These are phyloP conservation scores for Cybosia mesomella DNA, from an alignment of 2,888 invertebrate species.

Conservation along the genomic window DNA sequence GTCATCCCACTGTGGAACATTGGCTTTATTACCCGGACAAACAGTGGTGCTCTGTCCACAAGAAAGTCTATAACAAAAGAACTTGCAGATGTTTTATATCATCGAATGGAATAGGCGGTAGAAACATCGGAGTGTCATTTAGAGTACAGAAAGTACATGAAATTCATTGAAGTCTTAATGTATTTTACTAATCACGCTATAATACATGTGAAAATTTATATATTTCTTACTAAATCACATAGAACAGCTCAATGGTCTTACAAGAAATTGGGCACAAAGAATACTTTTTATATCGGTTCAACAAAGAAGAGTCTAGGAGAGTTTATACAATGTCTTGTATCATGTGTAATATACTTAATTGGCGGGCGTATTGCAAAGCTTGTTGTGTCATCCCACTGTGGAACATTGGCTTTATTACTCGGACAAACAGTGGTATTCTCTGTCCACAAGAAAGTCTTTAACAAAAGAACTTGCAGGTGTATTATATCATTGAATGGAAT, in stretches of 20 bases:
- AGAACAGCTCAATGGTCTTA: not conserved
- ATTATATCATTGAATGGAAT: slow-evolving; percentile 36
- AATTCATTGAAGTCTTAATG: not conserved
- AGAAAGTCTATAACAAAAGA: slow-evolving; percentile 33
- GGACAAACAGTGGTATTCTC: slow-evolving; percentile 37
- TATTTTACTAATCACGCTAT: not conserved
- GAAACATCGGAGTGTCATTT: not conserved
- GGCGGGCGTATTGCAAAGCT: slow-evolving; percentile 41
- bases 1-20: slow-evolving; percentile 39
- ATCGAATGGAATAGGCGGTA: slow-evolving; percentile 26
- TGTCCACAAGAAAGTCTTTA: slow-evolving; percentile 26
- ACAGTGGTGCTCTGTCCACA: slow-evolving; percentile 31
- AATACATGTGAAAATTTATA: not conserved
- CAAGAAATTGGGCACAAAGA: not conserved
- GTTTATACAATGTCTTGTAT: slow-evolving; percentile 21
- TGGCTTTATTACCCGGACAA: slow-evolving; percentile 47
- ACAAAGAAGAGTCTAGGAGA: too few relatives aligned
- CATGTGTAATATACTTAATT: slow-evolving; percentile 46
- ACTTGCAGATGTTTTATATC: slow-evolving; percentile 30
- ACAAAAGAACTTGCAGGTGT: slow-evolving; percentile 30
- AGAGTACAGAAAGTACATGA: not conserved
- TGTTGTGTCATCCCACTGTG: slow-evolving; percentile 45
- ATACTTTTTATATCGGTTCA: too few relatives aligned
- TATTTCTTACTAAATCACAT: not conserved
- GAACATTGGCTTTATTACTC: slow-evolving; percentile 44